phyloP scores from a whole-genome alignment of 2,888 invertebrate genomes.

The Aphrophora alni region DNA sequence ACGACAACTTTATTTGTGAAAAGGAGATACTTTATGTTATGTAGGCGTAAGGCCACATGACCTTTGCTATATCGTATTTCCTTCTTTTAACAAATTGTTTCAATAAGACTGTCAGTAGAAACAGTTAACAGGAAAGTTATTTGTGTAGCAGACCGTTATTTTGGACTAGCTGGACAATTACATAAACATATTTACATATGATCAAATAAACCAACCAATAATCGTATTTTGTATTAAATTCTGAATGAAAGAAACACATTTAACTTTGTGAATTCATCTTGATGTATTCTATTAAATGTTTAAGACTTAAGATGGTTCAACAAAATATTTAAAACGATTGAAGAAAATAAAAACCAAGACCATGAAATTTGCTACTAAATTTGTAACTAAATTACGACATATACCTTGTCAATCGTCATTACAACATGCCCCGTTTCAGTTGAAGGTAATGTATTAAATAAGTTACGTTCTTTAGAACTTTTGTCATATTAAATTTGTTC shows the following conservation, averaged over 20 bases:
- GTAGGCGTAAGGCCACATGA: not conserved
- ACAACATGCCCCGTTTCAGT: too few relatives aligned
- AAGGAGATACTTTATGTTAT: not conserved
- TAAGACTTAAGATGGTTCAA: too few relatives aligned
- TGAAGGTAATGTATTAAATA: too few relatives aligned
- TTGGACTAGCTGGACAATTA: not conserved
- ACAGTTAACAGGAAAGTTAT: not conserved
- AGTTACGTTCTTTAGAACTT: too few relatives aligned
- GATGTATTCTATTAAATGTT: too few relatives aligned
- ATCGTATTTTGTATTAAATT: not conserved
- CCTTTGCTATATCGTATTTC: not conserved
- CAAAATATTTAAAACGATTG: too few relatives aligned
- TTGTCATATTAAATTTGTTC: too few relatives aligned
- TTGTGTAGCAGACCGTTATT: not conserved
- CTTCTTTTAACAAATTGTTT: conserved; percentile 9
- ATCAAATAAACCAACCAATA: not conserved
- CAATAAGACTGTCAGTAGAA: not conserved
- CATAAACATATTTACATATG: not conserved
- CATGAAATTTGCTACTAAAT: too few relatives aligned
- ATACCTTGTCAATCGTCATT: too few relatives aligned
- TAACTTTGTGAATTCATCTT: not conserved
- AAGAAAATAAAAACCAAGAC: too few relatives aligned
- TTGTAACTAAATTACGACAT: too few relatives aligned
- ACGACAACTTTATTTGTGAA: conserved; percentile 6
- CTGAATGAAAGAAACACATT: not conserved